These are phyloP conservation scores for Stegostoma tigrinum DNA, from an alignment of 2,113 vertebrate genomes.

Conservation along the genomic window DNA sequence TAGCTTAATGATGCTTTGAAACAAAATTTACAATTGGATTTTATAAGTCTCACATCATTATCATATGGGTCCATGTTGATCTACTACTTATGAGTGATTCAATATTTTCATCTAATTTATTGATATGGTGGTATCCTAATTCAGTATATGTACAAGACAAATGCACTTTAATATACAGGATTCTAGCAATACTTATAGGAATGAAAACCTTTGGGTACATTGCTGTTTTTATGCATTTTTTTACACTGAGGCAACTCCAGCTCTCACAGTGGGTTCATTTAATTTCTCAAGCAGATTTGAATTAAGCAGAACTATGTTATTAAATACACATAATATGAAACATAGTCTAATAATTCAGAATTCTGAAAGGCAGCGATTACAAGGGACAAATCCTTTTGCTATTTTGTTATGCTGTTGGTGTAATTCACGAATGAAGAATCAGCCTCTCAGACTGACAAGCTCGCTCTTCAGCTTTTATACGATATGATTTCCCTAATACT, in stretches of 20 bases:
- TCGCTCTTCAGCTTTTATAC: slow-evolving; percentile 74
- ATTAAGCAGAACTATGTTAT: background rate
- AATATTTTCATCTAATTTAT: background rate
- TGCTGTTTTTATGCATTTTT: background rate
- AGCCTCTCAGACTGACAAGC: slow-evolving; percentile 51
- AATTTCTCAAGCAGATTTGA: background rate
- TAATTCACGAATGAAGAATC: slow-evolving; percentile 45
- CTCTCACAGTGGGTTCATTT: background rate
- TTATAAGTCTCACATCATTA: slow-evolving; percentile 5
- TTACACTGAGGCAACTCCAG: background rate
- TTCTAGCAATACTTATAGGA: background rate
- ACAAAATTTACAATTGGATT: background rate
- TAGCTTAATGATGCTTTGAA: background rate
- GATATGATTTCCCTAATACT: slow-evolving; percentile 74
- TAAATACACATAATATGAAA: background rate
- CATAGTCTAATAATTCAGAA: slow-evolving; percentile 17
- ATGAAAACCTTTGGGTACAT: background rate
- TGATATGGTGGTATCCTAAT: background rate
- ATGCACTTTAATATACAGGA: background rate
- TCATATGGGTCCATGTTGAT: background rate
- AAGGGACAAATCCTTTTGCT: slow-evolving; percentile 25
- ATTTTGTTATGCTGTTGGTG: slow-evolving; percentile 48
- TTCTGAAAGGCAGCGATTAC: background rate
- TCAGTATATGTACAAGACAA: background rate
- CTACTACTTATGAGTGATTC: background rate